These are phyloP conservation scores for Galendromus occidentalis DNA, from an alignment of 1,140 invertebrate species.

Conservation along the genomic window DNA sequence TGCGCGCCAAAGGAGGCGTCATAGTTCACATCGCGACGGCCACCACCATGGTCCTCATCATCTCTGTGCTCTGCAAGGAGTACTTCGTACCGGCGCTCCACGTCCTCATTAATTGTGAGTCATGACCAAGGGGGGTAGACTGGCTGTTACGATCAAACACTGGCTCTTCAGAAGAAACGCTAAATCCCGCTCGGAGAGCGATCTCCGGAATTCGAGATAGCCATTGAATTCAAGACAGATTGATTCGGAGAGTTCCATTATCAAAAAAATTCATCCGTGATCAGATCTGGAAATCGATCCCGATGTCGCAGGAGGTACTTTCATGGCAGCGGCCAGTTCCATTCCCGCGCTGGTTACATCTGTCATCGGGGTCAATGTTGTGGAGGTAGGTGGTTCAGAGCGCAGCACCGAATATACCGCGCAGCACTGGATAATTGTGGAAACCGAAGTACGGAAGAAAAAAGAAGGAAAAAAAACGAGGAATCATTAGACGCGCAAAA, in stretches of 20 bases:
- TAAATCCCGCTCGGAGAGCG: no score
- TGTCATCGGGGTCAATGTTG: conserved; percentile 81
- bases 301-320: conserved; percentile 75
- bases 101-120: conserved; percentile 18
- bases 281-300: conserved; percentile 41
- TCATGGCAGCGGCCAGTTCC: conserved; percentile 82
- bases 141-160: no score
- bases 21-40: conserved; percentile 63
- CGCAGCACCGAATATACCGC: background rate
- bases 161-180: no score
- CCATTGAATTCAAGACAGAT: no score
- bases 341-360: conserved; percentile 84
- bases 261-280: no score
- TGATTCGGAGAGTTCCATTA: no score
- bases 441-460: background rate
- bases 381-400: conserved; percentile 36
- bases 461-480: background rate
- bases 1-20: conserved; percentile 58
- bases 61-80: conserved; percentile 78
- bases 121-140: no score
- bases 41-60: conserved; percentile 68
- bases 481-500: no score
- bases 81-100: conserved; percentile 80
- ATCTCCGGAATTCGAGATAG: no score
- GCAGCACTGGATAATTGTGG: background rate